These are phyloP conservation scores for Tetropium fuscum DNA, from an alignment of 2,888 invertebrate species.

Conservation along the genomic window DNA sequence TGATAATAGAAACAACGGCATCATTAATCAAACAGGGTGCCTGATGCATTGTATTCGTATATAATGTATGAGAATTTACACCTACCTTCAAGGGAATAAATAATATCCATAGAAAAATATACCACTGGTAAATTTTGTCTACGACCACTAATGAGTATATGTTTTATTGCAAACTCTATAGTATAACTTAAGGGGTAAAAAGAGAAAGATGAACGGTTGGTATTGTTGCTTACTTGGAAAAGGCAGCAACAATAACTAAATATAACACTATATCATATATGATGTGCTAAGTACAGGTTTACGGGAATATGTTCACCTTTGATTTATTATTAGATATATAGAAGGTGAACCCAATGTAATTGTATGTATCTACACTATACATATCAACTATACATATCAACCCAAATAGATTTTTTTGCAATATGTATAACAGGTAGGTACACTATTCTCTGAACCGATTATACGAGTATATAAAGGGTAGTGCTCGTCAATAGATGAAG, in stretches of 20 bases:
- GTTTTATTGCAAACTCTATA: neutral
- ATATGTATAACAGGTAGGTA: no score
- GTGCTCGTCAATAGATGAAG: no score
- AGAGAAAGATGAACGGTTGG: conserved; percentile 16
- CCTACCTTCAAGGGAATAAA: no score
- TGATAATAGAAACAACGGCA: no score
- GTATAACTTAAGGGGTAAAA: neutral
- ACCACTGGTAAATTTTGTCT: conserved; percentile 19
- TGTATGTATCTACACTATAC: conserved; percentile 39
- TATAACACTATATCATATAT: conserved; percentile 63
- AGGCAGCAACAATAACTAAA: conserved; percentile 55
- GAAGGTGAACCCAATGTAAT: conserved; percentile 46
- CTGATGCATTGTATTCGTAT: conserved; percentile 52
- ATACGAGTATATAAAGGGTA: no score
- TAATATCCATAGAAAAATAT: conserved; percentile 33
- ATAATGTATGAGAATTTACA: conserved; percentile 56
- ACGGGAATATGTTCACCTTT: conserved; percentile 29
- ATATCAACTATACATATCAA: no score
- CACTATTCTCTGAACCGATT: no score
- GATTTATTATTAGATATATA: conserved; percentile 47
- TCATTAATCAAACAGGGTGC: conserved; percentile 37
- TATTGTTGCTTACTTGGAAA: conserved; percentile 38
- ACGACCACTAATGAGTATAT: conserved; percentile 7
- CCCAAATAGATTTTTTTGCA: no score
- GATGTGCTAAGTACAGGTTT: conserved; percentile 61